These are phyloP conservation scores for Galerucella pusilla DNA, from an alignment of 2,888 invertebrate genomes.

Conservation along the genomic window DNA sequence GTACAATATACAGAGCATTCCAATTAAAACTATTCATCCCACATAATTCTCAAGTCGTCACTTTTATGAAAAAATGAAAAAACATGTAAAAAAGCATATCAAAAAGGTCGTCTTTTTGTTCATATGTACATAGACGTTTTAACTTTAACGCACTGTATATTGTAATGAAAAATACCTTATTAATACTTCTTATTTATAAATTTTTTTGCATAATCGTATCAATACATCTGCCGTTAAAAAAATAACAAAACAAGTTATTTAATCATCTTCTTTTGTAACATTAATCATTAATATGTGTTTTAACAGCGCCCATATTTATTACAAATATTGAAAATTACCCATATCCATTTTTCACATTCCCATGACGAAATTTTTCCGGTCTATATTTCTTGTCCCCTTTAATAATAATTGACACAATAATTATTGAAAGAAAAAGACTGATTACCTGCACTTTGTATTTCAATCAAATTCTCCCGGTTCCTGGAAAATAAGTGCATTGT, in stretches of 20 bases:
- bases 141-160: no score
- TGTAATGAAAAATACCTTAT: no score
- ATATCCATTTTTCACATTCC: neutral
- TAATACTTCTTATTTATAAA: no score
- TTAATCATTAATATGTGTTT: neutral
- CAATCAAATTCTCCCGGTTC: neutral
- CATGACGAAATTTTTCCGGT: neutral
- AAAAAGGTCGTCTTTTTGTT: no score
- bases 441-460: neutral
- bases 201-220: neutral
- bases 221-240: neutral
- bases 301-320: neutral
- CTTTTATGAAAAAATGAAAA: no score
- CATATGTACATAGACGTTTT: no score
- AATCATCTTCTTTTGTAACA: no score
- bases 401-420: conserved; percentile 1
- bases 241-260: neutral
- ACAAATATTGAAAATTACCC: neutral
- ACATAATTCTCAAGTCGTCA: no score
- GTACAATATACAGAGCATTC: no score
- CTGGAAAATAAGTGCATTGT: no score
- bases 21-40: no score
- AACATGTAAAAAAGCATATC: no score
- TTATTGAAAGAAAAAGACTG: neutral
- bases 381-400: neutral